These are phyloP conservation scores for Stenodema calcarata DNA, from an alignment of 2,888 invertebrate genomes.

Conservation along the genomic window DNA sequence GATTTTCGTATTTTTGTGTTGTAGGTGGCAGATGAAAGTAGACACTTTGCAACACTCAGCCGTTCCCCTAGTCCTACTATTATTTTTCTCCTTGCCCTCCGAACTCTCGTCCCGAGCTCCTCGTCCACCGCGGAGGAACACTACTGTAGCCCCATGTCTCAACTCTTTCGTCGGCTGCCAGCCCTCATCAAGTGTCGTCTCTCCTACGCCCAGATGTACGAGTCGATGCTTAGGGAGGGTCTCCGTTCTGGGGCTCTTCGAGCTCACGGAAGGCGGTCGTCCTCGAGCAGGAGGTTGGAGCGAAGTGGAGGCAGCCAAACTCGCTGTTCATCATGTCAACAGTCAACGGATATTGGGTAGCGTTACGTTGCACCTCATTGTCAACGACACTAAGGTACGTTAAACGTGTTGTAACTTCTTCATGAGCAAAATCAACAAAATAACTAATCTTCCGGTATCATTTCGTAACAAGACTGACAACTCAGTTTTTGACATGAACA, in stretches of 20 bases:
- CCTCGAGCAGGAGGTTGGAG: constrained; percentile 74
- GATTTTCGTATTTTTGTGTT: not conserved
- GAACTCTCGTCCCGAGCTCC: constrained; percentile 26
- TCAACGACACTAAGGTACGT: constrained; percentile 85
- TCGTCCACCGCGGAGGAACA: constrained; percentile 2
- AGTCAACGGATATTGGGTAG: constrained; percentile 71
- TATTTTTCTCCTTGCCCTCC: constrained; percentile 7
- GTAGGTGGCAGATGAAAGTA: not conserved
- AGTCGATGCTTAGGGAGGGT: not conserved
- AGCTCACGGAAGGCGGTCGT: constrained; percentile 72
- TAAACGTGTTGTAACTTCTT: too few species aligned
- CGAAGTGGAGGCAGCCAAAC: constrained; percentile 77
- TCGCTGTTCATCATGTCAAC: constrained; percentile 84
- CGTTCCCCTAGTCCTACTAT: not conserved
- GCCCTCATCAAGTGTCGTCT: not conserved
- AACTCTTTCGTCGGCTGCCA: not conserved
- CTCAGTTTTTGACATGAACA: too few species aligned
- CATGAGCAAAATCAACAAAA: too few species aligned
- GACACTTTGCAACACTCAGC: not conserved
- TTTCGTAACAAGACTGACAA: too few species aligned
- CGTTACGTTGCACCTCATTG: constrained; percentile 76
- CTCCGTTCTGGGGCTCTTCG: constrained; percentile 79
- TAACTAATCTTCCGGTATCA: too few species aligned
- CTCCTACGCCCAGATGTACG: not conserved
- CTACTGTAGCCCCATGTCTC: not conserved